These are phyloP conservation scores for Urocynchramus pylzowi DNA, from an alignment of 2,113 vertebrate species.

Conservation along the genomic window DNA sequence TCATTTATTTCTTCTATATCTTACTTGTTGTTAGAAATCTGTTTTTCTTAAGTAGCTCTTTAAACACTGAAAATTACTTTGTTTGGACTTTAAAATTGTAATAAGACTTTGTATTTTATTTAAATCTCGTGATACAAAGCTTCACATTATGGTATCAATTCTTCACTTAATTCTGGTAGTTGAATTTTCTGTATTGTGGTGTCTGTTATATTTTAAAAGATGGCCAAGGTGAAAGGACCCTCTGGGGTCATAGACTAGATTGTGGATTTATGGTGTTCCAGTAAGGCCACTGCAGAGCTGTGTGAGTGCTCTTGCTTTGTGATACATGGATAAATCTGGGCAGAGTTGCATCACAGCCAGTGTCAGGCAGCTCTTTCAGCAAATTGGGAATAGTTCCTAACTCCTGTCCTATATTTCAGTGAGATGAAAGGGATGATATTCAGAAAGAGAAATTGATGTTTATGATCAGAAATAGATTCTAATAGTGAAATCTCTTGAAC, in stretches of 20 bases:
- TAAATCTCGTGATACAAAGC: not conserved
- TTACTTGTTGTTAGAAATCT: not conserved
- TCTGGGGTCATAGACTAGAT: not conserved
- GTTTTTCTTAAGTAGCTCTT: not conserved
- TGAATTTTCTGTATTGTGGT: not conserved
- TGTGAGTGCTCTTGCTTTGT: not conserved
- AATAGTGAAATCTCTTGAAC: constrained; percentile 36
- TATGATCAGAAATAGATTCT: constrained; percentile 21
- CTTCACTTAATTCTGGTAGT: not conserved
- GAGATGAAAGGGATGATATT: not conserved
- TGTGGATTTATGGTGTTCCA: not conserved
- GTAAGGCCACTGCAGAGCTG: not conserved
- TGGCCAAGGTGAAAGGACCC: not conserved
- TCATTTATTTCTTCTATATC: not conserved
- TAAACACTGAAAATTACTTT: not conserved
- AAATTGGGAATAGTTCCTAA: not conserved
- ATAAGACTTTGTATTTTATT: not conserved
- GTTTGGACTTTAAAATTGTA: not conserved
- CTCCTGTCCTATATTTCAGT: not conserved
- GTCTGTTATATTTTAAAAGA: not conserved
- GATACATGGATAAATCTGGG: not conserved
- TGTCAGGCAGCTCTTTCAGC: not conserved
- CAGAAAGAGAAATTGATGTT: constrained; percentile 4
- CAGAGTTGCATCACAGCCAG: not conserved
- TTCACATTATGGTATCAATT: accelerated